Conservation (phyloP, 2,888 invertebrate genomes). For the Sphecodes monilicornis region DNA sequence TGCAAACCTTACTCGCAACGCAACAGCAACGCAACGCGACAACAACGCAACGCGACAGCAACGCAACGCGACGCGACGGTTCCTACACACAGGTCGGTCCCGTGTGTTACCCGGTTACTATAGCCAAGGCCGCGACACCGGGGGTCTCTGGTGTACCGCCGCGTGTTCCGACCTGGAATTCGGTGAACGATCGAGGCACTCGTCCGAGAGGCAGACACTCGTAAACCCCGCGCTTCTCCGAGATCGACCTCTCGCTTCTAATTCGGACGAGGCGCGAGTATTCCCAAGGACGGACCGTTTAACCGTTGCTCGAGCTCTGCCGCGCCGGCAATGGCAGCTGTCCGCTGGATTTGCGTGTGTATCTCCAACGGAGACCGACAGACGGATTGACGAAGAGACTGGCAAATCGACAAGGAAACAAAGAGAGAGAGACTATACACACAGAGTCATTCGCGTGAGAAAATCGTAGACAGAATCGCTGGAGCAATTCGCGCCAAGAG, state of each 20-base stretch:
- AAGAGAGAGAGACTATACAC: background rate
- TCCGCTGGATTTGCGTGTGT: constrained; percentile 57
- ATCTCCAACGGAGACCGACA: background rate
- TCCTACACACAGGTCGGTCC: background rate
- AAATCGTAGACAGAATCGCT: background rate
- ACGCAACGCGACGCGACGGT: background rate
- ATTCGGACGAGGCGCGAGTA: constrained; percentile 64
- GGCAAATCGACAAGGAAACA: background rate
- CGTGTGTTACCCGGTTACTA: background rate
- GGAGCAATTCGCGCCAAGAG: background rate
- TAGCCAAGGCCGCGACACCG: background rate
- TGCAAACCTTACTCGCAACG: too few relatives aligned
- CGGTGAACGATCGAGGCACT: background rate
- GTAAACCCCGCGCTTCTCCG: constrained; percentile 40
- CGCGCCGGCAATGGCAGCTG: constrained; percentile 39
- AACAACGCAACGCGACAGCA: too few relatives aligned
- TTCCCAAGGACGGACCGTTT: constrained; percentile 77
- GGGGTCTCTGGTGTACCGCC: background rate
- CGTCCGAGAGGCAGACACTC: constrained; percentile 1
- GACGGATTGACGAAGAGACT: background rate
- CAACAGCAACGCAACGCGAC: too few relatives aligned
- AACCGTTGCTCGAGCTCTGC: constrained; percentile 62
- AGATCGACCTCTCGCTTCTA: constrained; percentile 59
- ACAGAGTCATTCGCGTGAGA: background rate
- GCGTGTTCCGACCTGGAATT: background rate